Percentiles rank a stretch among this genome's conserved stretches.
Evolutionary conservation across 2,797 vertebrate genomes (phyloP).

Genomic region (Pangasius djambal): DNA sequence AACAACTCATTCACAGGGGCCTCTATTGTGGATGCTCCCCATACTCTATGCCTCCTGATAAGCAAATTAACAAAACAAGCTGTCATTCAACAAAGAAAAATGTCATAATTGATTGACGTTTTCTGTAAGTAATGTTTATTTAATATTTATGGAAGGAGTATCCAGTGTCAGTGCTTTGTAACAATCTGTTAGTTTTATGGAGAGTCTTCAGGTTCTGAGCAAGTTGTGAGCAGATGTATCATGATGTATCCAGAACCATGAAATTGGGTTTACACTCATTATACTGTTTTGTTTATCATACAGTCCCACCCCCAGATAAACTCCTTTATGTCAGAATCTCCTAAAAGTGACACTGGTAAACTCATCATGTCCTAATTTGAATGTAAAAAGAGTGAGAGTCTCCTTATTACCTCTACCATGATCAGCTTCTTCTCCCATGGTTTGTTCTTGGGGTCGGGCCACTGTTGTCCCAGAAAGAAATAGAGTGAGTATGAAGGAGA

Average conservation of each 20-base stretch:
- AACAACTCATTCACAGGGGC: neutral
- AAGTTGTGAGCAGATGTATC: too few relatives aligned
- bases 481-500: conserved; percentile 79
- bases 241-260: neutral
- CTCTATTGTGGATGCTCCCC: too few relatives aligned
- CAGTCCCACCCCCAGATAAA: neutral
- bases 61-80: neutral
- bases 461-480: conserved; percentile 85
- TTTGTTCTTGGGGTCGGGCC: conserved; percentile 77
- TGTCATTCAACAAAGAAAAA: neutral
- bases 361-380: neutral
- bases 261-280: neutral
- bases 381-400: neutral
- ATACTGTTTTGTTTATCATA: neutral
- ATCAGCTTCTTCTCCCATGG: conserved; percentile 85
- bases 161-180: neutral
- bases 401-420: conserved; percentile 80
- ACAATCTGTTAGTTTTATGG: neutral
- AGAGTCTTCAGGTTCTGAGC: neutral
- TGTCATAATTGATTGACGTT: neutral
- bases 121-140: neutral
- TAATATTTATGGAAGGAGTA: neutral
- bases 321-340: neutral
- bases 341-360: neutral
- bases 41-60: neutral